These are phyloP conservation scores for Orthonyx spaldingii DNA, from an alignment of 2,113 vertebrate species.

Conservation along the genomic window DNA sequence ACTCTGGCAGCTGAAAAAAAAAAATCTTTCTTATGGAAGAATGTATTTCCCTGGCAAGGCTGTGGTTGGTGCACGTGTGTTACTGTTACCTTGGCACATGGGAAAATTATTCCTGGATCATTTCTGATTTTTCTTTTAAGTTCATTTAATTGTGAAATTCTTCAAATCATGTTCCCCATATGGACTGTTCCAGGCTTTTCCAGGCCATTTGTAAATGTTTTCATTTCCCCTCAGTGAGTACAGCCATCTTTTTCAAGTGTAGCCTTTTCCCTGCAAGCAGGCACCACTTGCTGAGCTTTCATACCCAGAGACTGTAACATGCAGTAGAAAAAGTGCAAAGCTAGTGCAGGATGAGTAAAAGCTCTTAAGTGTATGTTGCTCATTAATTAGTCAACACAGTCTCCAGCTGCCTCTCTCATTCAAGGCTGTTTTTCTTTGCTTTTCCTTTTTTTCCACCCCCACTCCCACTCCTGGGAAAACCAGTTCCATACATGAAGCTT, in stretches of 20 bases:
- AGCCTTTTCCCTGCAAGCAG: slow-evolving; percentile 34
- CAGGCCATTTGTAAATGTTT: neutral
- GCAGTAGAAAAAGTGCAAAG: slow-evolving; percentile 28
- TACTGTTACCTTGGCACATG: neutral
- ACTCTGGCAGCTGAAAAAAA: neutral
- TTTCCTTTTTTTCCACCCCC: neutral
- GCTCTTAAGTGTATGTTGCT: slow-evolving; percentile 50
- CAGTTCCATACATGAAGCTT: neutral
- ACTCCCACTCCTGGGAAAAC: neutral
- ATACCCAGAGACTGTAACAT: neutral
- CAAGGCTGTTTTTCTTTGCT: slow-evolving; percentile 41
- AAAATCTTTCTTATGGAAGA: neutral
- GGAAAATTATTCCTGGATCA: neutral
- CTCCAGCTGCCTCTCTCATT: slow-evolving; percentile 57
- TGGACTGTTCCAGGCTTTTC: neutral
- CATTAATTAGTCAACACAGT: slow-evolving; percentile 65
- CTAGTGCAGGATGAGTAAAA: slow-evolving; percentile 32
- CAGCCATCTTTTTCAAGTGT: slow-evolving; percentile 2
- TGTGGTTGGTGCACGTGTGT: neutral
- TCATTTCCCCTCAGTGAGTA: neutral
- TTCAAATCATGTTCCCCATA: neutral
- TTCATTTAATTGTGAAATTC: neutral
- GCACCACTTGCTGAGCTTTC: slow-evolving; percentile 14
- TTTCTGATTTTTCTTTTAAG: neutral
- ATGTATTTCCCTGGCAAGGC: neutral